These are phyloP conservation scores for Phalacrocorax brasilianus DNA, from an alignment of 2,113 vertebrate species.

Conservation along the genomic window DNA sequence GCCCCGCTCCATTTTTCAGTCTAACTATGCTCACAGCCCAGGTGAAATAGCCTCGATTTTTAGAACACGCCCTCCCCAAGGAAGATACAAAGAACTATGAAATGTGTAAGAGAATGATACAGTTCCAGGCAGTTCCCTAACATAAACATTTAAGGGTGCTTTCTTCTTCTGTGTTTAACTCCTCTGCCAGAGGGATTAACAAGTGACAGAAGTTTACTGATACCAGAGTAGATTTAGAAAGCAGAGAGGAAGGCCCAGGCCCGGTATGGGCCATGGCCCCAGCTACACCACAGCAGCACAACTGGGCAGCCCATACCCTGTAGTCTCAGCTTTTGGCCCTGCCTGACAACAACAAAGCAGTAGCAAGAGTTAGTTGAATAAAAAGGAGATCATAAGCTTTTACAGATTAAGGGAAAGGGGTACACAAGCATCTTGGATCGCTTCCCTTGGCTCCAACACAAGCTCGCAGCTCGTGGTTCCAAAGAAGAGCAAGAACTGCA, in stretches of 20 bases:
- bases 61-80: not conserved
- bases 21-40: not conserved
- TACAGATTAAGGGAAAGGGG: not conserved
- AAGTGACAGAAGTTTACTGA: slow-evolving; percentile 27
- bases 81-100: not conserved
- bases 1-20: not conserved
- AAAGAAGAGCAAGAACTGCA: not conserved
- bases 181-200: not conserved
- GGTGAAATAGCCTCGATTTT: accelerated
- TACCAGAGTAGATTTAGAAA: not conserved
- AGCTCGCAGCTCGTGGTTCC: not conserved
- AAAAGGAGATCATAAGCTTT: not conserved
- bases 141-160: not conserved
- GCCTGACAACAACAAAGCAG: not conserved
- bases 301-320: not conserved
- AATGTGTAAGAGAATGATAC: not conserved
- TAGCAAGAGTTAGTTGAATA: not conserved
- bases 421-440: not conserved
- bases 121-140: slow-evolving; percentile 14
- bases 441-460: not conserved
- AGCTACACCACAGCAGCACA: not conserved
- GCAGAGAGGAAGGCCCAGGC: slow-evolving; percentile 9
- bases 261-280: not conserved
- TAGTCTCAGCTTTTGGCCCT: not conserved
- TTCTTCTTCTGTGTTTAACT: not conserved